A percentile compares a stretch with the other conserved stretches of the same genome.
These are phyloP conservation scores for Loxodonta africana DNA, from an alignment of 2,113 vertebrate species.

Conservation along the genomic window DNA sequence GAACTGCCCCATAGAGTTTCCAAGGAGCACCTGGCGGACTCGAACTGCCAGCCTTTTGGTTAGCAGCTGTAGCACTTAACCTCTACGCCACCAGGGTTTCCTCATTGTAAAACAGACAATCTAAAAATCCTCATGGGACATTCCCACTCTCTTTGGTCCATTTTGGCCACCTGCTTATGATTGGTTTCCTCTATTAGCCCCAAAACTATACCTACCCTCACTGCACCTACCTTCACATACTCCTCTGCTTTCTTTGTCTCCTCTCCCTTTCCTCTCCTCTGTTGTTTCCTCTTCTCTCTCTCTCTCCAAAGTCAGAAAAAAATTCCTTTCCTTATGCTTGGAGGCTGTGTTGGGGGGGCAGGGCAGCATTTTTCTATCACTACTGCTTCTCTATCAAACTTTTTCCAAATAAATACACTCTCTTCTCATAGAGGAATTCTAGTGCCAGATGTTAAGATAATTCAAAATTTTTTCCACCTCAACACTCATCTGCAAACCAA, in stretches of 20 bases:
- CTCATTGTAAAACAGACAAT: background rate
- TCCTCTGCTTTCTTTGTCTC: background rate
- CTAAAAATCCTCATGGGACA: background rate
- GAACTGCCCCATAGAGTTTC: no score
- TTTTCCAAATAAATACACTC: slow-evolving; percentile 5
- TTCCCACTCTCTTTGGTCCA: background rate
- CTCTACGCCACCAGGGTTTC: no score
- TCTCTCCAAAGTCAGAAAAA: slow-evolving; percentile 23
- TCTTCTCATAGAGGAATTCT: slow-evolving; percentile 30
- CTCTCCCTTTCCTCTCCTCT: background rate
- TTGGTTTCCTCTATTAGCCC: background rate
- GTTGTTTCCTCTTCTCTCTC: background rate
- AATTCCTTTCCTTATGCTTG: background rate
- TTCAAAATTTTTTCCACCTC: slow-evolving; percentile 35
- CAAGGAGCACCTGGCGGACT: no score
- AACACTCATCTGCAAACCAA: slow-evolving; percentile 29
- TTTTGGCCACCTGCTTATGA: background rate
- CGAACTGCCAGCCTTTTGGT: no score
- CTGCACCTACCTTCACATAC: background rate
- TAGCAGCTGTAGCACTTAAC: no score
- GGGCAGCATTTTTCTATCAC: background rate
- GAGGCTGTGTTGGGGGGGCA: background rate
- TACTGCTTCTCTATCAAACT: slow-evolving; percentile 50
- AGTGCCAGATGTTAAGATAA: slow-evolving; percentile 49
- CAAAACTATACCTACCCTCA: background rate